phyloP scores from a whole-genome alignment of 2,797 vertebrate species.

The Mormyrus hasselquistii region DNA sequence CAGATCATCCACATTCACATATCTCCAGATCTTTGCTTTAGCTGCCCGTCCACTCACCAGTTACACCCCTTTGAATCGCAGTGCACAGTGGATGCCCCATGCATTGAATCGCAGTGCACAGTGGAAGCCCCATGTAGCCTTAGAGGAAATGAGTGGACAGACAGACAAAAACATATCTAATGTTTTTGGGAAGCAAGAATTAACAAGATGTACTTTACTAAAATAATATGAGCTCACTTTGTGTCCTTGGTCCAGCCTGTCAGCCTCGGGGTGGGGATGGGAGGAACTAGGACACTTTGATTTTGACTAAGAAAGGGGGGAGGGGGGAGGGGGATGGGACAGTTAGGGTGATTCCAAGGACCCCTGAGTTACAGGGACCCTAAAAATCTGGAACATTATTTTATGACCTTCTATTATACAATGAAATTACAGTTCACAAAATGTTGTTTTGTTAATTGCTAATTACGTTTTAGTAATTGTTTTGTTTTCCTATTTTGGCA shows the following conservation, averaged over 20 bases:
- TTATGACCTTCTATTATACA: not conserved
- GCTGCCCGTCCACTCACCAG: not conserved
- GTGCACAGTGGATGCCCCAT: not conserved
- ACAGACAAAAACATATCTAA: not conserved
- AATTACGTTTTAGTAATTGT: not conserved
- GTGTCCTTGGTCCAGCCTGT: not conserved
- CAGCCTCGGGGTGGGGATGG: not conserved
- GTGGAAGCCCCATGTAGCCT: not conserved
- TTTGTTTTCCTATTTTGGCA: not conserved
- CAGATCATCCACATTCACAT: not conserved
- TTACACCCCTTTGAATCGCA: not conserved
- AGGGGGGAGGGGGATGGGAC: not conserved
- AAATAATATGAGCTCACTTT: not conserved
- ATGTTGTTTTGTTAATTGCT: not conserved
- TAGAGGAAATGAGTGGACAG: not conserved
- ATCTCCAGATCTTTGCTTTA: not conserved
- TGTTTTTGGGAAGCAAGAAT: not conserved
- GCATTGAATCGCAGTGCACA: too few species aligned
- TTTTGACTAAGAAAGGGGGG: not conserved
- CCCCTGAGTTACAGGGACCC: not conserved
- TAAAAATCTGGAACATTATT: not conserved
- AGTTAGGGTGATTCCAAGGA: not conserved
- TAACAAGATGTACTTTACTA: not conserved
- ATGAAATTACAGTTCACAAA: not conserved
- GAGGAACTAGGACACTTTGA: not conserved